These are phyloP conservation scores for Myotis davidii DNA, from an alignment of 2,113 vertebrate genomes.

Conservation along the genomic window DNA sequence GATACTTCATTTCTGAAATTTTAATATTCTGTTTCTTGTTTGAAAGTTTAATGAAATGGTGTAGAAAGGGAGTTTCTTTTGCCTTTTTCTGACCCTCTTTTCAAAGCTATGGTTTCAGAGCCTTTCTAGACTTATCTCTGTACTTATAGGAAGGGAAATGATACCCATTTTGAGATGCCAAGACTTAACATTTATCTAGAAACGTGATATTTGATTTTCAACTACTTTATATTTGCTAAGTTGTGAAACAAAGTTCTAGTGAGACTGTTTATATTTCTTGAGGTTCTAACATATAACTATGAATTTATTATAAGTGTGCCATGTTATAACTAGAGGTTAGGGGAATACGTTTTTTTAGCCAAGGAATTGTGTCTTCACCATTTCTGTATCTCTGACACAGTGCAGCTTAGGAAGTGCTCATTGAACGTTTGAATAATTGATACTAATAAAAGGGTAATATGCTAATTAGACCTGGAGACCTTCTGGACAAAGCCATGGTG, in stretches of 20 bases:
- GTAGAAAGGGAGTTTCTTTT: constrained; percentile 7
- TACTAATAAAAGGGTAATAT: too few relatives aligned
- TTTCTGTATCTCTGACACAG: constrained; percentile 27
- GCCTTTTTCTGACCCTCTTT: neutral
- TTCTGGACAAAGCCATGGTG: too few relatives aligned
- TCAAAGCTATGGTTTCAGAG: constrained; percentile 8
- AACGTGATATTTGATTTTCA: constrained; percentile 25
- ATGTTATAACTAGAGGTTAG: neutral
- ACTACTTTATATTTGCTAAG: neutral
- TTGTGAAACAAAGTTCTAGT: constrained; percentile 27
- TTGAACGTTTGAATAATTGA: constrained; percentile 15
- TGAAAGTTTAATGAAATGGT: constrained; percentile 40
- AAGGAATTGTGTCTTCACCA: neutral
- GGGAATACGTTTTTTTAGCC: constrained; percentile 28
- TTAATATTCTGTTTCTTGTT: constrained; percentile 38
- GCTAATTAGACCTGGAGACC: too few relatives aligned
- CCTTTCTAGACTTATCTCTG: constrained; percentile 1
- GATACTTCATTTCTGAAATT: constrained; percentile 25
- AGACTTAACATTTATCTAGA: constrained; percentile 19
- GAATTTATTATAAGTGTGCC: constrained; percentile 10
- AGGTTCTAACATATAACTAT: neutral
- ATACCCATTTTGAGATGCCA: neutral
- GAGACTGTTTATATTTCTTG: constrained; percentile 32
- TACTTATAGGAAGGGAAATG: constrained; percentile 12
- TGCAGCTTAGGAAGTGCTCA: neutral